Percentiles rank a stretch among this genome's conserved stretches.
These are phyloP conservation scores for Corythaixoides concolor DNA, from an alignment of 2,113 vertebrate species.

Conservation along the genomic window DNA sequence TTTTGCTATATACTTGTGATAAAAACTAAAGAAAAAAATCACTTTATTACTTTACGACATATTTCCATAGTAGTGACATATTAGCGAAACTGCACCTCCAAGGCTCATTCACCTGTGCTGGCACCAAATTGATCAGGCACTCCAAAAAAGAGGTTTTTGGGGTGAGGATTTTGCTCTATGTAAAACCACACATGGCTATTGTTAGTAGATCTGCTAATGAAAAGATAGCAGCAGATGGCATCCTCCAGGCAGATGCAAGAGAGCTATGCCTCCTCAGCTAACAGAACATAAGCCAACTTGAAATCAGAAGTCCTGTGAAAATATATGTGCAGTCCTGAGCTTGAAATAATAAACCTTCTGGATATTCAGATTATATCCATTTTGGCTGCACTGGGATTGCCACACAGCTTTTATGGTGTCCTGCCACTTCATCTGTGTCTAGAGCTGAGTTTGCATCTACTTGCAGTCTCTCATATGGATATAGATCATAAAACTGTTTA, in stretches of 20 bases:
- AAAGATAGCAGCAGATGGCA: constrained; percentile 48
- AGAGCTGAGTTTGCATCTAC: background rate
- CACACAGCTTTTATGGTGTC: background rate
- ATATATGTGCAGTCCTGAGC: background rate
- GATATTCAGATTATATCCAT: background rate
- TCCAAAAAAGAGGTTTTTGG: background rate
- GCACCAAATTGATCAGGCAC: background rate
- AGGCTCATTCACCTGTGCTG: background rate
- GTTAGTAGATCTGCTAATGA: background rate
- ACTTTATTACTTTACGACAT: background rate
- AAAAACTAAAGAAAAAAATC: background rate
- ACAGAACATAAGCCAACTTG: constrained; percentile 8
- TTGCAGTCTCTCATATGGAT: background rate
- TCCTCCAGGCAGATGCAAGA: constrained; percentile 28
- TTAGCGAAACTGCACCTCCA: background rate
- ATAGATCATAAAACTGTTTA: background rate
- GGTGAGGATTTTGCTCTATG: background rate
- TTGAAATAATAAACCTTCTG: constrained; percentile 37
- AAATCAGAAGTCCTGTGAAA: constrained; percentile 38
- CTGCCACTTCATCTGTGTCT: background rate
- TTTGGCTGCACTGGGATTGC: background rate
- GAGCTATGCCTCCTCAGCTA: background rate
- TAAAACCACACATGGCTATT: background rate
- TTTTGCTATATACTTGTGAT: background rate
- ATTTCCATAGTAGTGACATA: background rate